These are phyloP conservation scores for Heterocephalus glaber DNA, from an alignment of 2,113 vertebrate genomes.

Conservation along the genomic window DNA sequence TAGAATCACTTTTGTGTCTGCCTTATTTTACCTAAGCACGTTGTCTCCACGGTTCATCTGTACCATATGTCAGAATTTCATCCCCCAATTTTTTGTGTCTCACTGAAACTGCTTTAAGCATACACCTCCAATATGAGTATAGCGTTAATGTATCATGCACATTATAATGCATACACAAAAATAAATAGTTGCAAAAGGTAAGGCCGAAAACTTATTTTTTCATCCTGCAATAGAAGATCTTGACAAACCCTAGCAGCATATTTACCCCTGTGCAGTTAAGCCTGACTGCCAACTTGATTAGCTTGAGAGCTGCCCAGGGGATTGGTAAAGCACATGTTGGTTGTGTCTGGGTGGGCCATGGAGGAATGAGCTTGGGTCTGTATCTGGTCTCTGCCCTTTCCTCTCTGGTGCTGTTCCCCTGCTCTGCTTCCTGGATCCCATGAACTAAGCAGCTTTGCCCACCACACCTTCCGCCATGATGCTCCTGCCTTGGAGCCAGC, in stretches of 20 bases:
- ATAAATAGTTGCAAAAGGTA: not conserved
- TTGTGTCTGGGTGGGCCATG: not conserved
- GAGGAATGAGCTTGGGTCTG: not conserved
- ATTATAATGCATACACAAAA: not conserved
- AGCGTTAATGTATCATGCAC: not conserved
- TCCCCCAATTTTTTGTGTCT: not conserved
- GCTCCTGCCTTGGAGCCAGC: not conserved
- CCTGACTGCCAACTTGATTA: not conserved
- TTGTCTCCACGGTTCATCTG: not conserved
- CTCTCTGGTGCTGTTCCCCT: not conserved
- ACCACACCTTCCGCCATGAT: not conserved
- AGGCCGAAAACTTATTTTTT: not conserved
- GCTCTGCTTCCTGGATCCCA: not conserved
- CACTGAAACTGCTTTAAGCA: not conserved
- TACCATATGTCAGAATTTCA: slow-evolving; percentile 4
- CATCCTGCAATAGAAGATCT: not conserved
- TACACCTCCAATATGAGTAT: no score
- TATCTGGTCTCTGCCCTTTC: not conserved
- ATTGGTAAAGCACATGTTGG: not conserved
- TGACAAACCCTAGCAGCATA: not conserved
- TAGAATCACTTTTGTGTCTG: not conserved
- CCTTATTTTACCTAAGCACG: not conserved
- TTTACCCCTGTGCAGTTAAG: not conserved
- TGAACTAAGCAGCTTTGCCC: not conserved
- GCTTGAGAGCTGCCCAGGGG: not conserved